These are phyloP conservation scores for Cheumatopsyche charites DNA, from an alignment of 1,140 invertebrate species.

Conservation along the genomic window DNA sequence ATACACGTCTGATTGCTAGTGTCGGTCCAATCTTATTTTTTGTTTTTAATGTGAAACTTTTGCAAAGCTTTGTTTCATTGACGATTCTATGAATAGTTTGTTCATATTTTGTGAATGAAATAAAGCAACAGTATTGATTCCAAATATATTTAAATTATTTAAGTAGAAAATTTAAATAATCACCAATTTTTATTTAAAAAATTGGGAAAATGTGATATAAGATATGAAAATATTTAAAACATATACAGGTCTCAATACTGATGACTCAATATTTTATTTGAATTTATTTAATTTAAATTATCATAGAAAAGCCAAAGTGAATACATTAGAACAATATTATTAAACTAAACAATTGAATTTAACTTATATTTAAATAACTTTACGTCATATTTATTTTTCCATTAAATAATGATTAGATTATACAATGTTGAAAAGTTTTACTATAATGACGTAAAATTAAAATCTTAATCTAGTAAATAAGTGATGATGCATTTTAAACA, in stretches of 20 bases:
- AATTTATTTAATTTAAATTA: neutral
- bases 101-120: no score
- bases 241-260: neutral
- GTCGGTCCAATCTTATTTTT: no score
- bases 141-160: no score
- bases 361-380: neutral
- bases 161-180: no score
- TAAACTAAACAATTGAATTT: neutral
- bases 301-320: no score
- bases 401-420: neutral
- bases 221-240: neutral
- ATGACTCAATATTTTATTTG: neutral
- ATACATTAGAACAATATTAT: no score
- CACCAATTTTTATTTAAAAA: no score
- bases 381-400: neutral
- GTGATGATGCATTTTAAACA: conserved; percentile 9
- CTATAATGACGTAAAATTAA: neutral
- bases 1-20: no score
- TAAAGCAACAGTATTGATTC: no score
- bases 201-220: neutral
- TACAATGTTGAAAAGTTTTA: conserved; percentile 12
- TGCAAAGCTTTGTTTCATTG: no score
- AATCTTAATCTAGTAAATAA: neutral
- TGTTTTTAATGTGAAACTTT: no score
- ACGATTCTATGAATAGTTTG: no score